A percentile compares a stretch with the other conserved stretches of the same genome.
Evolutionary conservation across 2,113 vertebrate genomes (phyloP).

Genomic region (Ptilonorhynchus violaceus): DNA sequence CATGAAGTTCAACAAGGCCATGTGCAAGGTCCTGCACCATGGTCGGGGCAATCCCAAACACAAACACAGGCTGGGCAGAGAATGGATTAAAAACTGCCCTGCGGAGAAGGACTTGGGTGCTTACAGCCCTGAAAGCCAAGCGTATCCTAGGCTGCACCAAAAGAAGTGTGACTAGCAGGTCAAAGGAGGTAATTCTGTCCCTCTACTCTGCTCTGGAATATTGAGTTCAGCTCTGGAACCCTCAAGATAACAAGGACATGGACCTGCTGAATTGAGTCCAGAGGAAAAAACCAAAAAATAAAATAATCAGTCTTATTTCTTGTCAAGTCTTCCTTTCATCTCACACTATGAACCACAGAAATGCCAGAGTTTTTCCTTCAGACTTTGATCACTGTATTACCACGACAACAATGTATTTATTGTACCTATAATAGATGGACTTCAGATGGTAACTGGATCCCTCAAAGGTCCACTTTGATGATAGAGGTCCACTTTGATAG

Average conservation of each 20-base stretch:
- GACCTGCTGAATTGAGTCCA: neutral
- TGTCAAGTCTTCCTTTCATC: neutral
- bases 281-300: neutral
- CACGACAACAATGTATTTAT: conserved; percentile 21
- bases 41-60: neutral
- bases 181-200: neutral
- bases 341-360: neutral
- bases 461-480: neutral
- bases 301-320: neutral
- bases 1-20: neutral
- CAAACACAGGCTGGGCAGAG: neutral
- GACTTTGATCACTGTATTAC: conserved; percentile 17
- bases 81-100: neutral
- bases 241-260: neutral
- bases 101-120: neutral
- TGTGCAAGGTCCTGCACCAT: neutral
- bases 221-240: neutral
- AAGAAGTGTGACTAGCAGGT: neutral
- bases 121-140: neutral
- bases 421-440: neutral
- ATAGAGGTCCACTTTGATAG: too few relatives aligned
- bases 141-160: neutral
- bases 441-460: neutral
- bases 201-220: neutral
- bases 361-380: neutral